phyloP scores from a whole-genome alignment of 1,140 invertebrate genomes.

The Dendroctonus valens region DNA sequence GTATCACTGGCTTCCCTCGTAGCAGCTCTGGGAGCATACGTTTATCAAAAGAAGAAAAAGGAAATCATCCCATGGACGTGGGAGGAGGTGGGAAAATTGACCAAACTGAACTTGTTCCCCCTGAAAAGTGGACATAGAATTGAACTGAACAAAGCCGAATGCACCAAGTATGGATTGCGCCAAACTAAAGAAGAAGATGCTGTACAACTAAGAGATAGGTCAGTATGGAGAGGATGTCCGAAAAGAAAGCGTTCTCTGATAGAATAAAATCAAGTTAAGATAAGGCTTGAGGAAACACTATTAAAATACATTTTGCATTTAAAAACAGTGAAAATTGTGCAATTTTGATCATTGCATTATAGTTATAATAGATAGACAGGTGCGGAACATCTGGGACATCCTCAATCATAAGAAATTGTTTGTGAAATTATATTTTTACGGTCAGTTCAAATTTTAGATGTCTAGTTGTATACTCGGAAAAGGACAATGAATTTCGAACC shows the following conservation, averaged over 20 bases:
- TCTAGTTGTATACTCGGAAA: slow-evolving; percentile 43
- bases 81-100: slow-evolving; percentile 44
- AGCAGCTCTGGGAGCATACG: slow-evolving; percentile 22
- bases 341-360: no score
- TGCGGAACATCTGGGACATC: background rate
- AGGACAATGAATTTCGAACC: slow-evolving; percentile 43
- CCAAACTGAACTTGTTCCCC: slow-evolving; percentile 44
- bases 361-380: background rate
- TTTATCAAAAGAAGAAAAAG: slow-evolving; percentile 32
- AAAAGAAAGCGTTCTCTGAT: no score
- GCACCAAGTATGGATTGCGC: slow-evolving; percentile 41
- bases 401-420: background rate
- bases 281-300: no score
- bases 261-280: no score
- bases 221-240: background rate
- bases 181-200: slow-evolving; percentile 36
- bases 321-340: no score
- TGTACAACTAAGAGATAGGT: slow-evolving; percentile 44
- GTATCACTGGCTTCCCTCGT: slow-evolving; percentile 24
- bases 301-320: no score
- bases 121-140: slow-evolving; percentile 47
- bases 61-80: slow-evolving; percentile 38
- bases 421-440: background rate
- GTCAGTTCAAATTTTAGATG: slow-evolving; percentile 39
- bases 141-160: slow-evolving; percentile 42